Conservation (phyloP, 2,888 invertebrate species). For the Drosophila picticornis region DNA sequence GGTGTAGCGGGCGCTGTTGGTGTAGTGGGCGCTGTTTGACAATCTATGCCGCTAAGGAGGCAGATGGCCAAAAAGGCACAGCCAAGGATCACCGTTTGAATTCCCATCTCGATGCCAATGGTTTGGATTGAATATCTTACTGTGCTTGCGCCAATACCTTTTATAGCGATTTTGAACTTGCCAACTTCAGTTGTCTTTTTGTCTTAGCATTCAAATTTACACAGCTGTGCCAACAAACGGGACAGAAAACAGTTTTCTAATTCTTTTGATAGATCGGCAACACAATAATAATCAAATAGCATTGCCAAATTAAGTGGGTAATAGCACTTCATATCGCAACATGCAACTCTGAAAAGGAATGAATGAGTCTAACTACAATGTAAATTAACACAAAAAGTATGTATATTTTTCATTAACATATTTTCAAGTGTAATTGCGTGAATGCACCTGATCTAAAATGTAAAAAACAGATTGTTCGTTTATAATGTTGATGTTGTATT, state of each 20-base stretch:
- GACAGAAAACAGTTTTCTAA: neutral
- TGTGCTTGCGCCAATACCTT: neutral
- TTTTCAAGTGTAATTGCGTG: neutral
- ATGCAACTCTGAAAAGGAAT: neutral
- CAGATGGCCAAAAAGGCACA: constrained; percentile 16
- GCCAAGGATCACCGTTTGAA: constrained; percentile 12
- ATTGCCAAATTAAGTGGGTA: neutral
- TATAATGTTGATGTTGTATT: neutral
- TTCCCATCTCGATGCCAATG: constrained; percentile 8
- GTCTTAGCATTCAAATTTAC: neutral
- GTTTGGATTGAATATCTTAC: neutral
- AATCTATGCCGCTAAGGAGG: neutral
- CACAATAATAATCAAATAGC: too few species aligned
- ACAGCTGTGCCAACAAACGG: constrained; percentile 6
- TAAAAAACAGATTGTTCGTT: neutral
- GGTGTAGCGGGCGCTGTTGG: too few species aligned
- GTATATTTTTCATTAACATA: neutral
- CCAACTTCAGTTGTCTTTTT: neutral
- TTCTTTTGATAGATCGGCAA: neutral
- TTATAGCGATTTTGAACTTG: constrained; percentile 14
- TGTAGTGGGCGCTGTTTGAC: too few species aligned
- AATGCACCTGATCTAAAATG: neutral
- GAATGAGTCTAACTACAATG: too few species aligned
- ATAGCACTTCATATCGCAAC: neutral
- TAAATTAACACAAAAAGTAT: neutral